Evolutionary conservation across 2,113 vertebrate genomes (phyloP).

Genomic region (Calcarius ornatus): DNA sequence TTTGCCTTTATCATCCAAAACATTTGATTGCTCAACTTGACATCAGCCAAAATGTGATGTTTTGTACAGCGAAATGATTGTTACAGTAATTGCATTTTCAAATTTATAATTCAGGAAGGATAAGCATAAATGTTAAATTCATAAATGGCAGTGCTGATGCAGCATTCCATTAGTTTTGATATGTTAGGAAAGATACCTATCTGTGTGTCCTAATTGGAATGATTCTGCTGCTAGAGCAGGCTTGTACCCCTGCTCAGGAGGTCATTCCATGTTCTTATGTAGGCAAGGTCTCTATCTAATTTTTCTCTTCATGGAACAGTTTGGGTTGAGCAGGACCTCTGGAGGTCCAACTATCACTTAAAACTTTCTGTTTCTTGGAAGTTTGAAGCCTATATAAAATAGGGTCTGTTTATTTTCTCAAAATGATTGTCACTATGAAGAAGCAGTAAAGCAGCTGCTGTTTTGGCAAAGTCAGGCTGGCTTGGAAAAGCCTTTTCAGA

Average conservation of each 20-base stretch:
- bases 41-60: background rate
- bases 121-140: background rate
- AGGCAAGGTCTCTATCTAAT: background rate
- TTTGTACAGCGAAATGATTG: background rate
- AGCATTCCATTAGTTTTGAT: background rate
- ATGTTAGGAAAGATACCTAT: background rate
- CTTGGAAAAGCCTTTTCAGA: background rate
- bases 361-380: background rate
- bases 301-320: background rate
- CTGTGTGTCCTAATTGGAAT: background rate
- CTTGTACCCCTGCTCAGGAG: background rate
- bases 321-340: background rate
- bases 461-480: background rate
- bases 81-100: background rate
- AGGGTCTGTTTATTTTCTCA: background rate
- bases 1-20: background rate
- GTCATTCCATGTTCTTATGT: background rate
- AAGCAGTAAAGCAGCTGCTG: background rate
- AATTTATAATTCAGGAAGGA: background rate
- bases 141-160: background rate
- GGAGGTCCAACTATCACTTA: background rate
- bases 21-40: background rate
- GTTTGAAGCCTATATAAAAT: background rate
- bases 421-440: background rate
- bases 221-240: background rate